Evolutionary conservation across 2,797 vertebrate genomes (phyloP).

Genomic region (Halcyon badia): DNA sequence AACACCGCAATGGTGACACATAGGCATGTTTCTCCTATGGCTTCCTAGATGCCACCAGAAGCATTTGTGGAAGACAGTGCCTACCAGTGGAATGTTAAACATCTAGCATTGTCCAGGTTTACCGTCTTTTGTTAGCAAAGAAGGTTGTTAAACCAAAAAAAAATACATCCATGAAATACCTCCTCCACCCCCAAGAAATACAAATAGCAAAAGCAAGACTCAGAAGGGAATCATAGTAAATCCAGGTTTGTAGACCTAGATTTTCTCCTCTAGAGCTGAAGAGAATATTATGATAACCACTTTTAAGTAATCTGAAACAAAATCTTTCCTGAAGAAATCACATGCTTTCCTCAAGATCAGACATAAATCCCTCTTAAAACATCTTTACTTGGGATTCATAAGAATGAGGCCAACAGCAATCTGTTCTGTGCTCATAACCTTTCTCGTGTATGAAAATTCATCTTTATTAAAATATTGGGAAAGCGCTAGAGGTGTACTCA

Average conservation of each 20-base stretch:
- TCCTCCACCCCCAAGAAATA: rapidly evolving
- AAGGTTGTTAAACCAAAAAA: not conserved
- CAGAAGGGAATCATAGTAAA: not conserved
- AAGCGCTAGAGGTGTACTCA: rapidly evolving
- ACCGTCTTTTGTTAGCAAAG: not conserved
- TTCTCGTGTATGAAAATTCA: not conserved
- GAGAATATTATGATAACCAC: not conserved
- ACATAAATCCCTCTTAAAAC: not conserved
- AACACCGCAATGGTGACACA: not conserved
- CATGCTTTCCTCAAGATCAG: not conserved
- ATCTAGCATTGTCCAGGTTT: not conserved
- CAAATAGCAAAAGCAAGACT: not conserved
- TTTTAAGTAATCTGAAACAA: not conserved
- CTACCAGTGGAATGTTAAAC: not conserved
- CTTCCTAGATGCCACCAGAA: not conserved
- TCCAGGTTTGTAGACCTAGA: not conserved
- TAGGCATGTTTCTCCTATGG: not conserved
- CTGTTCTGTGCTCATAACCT: not conserved
- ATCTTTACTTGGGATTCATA: not conserved
- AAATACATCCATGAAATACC: rapidly evolving
- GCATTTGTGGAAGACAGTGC: not conserved
- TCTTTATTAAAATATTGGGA: not conserved
- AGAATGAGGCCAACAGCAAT: not conserved
- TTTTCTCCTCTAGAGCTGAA: not conserved
- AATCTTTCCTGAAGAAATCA: not conserved